Conservation (phyloP, 2,113 vertebrate species). For the Australoheros scitulus region DNA sequence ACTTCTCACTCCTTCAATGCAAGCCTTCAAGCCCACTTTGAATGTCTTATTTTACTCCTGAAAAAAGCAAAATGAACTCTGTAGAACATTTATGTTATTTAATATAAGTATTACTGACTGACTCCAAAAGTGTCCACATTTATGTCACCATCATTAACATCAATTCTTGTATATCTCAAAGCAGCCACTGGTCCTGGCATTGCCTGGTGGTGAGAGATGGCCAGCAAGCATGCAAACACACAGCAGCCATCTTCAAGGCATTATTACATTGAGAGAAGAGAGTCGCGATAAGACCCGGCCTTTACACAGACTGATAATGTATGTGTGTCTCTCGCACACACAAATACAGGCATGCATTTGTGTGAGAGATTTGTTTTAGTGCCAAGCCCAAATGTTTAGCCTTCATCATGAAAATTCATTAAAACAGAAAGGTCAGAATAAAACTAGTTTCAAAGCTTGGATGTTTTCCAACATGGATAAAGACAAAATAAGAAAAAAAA, state of each 20-base stretch:
- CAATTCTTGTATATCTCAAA: slow-evolving; percentile 45
- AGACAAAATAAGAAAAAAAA: not conserved
- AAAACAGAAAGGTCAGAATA: slow-evolving; percentile 75
- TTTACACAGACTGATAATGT: slow-evolving; percentile 49
- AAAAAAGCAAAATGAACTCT: not conserved
- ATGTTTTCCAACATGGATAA: slow-evolving; percentile 17
- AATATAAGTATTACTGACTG: not conserved
- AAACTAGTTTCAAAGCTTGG: slow-evolving; percentile 46
- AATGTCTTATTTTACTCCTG: not conserved
- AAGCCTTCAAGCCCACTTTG: not conserved
- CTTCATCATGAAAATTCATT: slow-evolving; percentile 76
- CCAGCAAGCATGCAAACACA: slow-evolving; percentile 36
- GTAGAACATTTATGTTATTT: not conserved
- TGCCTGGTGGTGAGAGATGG: slow-evolving; percentile 72
- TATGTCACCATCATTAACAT: not conserved
- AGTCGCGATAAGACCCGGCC: slow-evolving; percentile 49
- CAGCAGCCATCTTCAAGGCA: slow-evolving; percentile 33
- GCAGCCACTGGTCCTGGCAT: slow-evolving; percentile 57
- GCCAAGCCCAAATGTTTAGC: slow-evolving; percentile 62
- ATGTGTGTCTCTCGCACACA: slow-evolving; percentile 17
- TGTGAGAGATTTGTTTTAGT: slow-evolving; percentile 44
- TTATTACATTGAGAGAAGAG: slow-evolving; percentile 58
- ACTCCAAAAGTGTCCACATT: slow-evolving; percentile 12
- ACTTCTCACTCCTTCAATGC: slow-evolving; percentile 52
- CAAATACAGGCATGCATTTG: slow-evolving; percentile 33